Evolutionary conservation across 2,797 vertebrate genomes (phyloP).

Genomic region (Lepus oiostolus): DNA sequence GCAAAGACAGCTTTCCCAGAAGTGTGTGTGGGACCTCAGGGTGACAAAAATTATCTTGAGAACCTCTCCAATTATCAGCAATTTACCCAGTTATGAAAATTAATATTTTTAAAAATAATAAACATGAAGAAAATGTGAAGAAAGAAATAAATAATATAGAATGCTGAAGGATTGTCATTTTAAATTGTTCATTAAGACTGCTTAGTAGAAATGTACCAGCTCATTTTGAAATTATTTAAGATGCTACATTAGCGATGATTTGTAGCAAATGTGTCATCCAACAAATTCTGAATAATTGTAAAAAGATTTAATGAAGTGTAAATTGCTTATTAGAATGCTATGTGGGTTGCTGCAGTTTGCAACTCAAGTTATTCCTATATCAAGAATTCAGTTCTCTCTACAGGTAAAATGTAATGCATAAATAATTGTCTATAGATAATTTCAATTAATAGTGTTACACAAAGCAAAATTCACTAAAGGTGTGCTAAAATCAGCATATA

Average conservation of each 20-base stretch:
- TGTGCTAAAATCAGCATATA: slow-evolving; percentile 30
- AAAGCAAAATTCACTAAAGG: slow-evolving; percentile 56
- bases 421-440: slow-evolving; percentile 58
- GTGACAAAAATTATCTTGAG: not conserved
- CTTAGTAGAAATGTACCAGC: slow-evolving; percentile 61
- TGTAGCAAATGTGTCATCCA: slow-evolving; percentile 65
- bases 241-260: slow-evolving; percentile 71
- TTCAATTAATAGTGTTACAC: slow-evolving; percentile 64
- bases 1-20: not conserved
- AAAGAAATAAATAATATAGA: not conserved
- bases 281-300: slow-evolving; percentile 68
- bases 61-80: not conserved
- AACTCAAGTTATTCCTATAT: slow-evolving; percentile 65
- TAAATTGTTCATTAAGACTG: slow-evolving; percentile 65
- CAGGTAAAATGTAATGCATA: slow-evolving; percentile 66
- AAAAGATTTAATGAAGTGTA: slow-evolving; percentile 72
- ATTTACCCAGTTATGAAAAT: not conserved
- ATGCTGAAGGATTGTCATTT: slow-evolving; percentile 37
- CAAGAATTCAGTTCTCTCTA: slow-evolving; percentile 62
- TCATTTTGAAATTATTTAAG: slow-evolving; percentile 74
- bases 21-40: not conserved
- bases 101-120: not conserved
- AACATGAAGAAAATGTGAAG: not conserved
- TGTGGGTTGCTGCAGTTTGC: slow-evolving; percentile 51
- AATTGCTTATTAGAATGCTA: not conserved